A percentile compares a stretch with the other conserved stretches of the same genome.
These are phyloP conservation scores for Formica aserva DNA, from an alignment of 2,888 invertebrate species.

Conservation along the genomic window DNA sequence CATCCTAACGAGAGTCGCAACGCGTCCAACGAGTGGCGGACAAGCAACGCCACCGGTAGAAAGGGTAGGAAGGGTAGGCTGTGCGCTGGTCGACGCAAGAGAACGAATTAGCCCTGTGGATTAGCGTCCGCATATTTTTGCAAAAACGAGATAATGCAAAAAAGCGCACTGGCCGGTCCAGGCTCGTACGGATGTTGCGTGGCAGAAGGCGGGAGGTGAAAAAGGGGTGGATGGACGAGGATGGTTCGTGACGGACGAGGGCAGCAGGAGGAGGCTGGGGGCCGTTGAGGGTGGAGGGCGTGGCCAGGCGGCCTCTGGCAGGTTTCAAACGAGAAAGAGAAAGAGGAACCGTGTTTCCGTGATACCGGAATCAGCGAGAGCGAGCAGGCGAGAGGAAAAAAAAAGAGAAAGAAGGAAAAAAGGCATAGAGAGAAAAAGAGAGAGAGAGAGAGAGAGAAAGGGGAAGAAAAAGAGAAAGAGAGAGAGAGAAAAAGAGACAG, in stretches of 20 bases:
- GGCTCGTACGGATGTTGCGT: constrained; percentile 75
- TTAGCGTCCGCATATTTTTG: constrained; percentile 84
- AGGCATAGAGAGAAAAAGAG: constrained; percentile 1
- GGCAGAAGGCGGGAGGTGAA: constrained; percentile 72
- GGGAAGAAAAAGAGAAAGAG: constrained; percentile 56
- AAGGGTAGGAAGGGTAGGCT: constrained; percentile 52
- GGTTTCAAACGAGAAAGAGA: constrained; percentile 82
- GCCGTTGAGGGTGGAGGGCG: constrained; percentile 80
- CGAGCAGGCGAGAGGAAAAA: constrained; percentile 58
- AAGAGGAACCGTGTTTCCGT: constrained; percentile 78
- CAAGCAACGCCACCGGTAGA: constrained; percentile 57
- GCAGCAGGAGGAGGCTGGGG: constrained; percentile 71
- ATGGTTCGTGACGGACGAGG: constrained; percentile 77
- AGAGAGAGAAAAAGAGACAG: constrained; percentile 47
- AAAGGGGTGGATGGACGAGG: constrained; percentile 73
- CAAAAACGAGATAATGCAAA: constrained; percentile 85
- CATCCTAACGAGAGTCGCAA: constrained; percentile 72
- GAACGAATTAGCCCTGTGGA: constrained; percentile 81
- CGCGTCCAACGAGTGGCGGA: constrained; percentile 68
- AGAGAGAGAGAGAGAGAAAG: constrained; percentile 30
- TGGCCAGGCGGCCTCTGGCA: constrained; percentile 82
- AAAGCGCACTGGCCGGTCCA: constrained; percentile 78
- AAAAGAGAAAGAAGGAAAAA: constrained; percentile 36
- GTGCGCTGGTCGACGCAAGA: constrained; percentile 66
- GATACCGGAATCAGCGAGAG: constrained; percentile 73